Conservation (phyloP, 2,797 vertebrate species). For the Tadarida brasiliensis region DNA sequence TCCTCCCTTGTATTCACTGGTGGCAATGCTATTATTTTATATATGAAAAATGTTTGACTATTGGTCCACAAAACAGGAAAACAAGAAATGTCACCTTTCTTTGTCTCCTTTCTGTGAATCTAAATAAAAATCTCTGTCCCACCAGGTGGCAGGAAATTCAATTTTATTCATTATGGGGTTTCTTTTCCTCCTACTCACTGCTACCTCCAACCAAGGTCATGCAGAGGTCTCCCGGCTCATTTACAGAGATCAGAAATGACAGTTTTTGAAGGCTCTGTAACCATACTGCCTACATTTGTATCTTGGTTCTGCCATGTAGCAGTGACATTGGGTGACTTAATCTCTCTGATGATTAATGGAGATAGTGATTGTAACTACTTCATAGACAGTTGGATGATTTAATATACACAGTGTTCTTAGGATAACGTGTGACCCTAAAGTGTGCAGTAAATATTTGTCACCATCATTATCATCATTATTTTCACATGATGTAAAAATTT, state of each 20-base stretch:
- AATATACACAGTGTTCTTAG: neutral
- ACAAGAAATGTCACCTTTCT: slow-evolving; percentile 28
- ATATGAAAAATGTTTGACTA: slow-evolving; percentile 5
- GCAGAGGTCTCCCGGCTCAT: neutral
- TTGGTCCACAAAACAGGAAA: slow-evolving; percentile 23
- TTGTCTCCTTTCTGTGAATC: slow-evolving; percentile 21
- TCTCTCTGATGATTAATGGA: neutral
- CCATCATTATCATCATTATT: neutral
- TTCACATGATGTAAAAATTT: neutral
- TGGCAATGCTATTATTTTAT: slow-evolving; percentile 2
- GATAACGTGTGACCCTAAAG: neutral
- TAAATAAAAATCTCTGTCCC: slow-evolving; percentile 51
- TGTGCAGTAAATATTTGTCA: neutral
- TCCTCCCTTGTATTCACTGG: neutral
- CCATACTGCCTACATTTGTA: neutral
- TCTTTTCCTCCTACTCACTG: slow-evolving; percentile 2
- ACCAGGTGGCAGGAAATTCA: neutral
- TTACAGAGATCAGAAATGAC: neutral
- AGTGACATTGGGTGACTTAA: neutral
- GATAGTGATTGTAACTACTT: neutral
- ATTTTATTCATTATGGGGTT: neutral
- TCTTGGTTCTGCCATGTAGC: neutral
- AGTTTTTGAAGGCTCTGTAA: neutral
- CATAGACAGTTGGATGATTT: neutral
- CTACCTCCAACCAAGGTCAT: neutral